Base-by-base conservation (phyloP, 2,797 vertebrate species). In the Synanceia verrucosa region DNA sequence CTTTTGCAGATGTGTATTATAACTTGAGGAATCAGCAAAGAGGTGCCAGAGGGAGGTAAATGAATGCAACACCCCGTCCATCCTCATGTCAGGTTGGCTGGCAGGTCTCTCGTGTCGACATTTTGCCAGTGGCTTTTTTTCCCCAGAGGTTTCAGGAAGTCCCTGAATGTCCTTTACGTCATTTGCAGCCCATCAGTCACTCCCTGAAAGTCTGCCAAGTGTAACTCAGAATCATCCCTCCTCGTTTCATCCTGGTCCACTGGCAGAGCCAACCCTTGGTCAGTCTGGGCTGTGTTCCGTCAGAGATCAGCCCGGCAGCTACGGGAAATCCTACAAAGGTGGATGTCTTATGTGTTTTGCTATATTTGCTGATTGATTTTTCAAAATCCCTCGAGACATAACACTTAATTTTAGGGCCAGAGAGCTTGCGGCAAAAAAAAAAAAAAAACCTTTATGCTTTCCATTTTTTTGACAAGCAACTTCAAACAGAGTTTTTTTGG, bases 401-500 rank as follows among this genome's bases (percentile, higher is more conserved):
- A 64, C 31, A 62, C 63, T 44, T 64, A 39, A 57, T 73, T 78
- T 78, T 39, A 56, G n/a, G 11, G 23, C 73, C 50, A 59, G 48
- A 55, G 58, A 78, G 44, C 69, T 64, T 73, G 37, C 58, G 73
- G 71, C 21, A 39, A 37, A 33, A 73, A 26, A 65, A 52, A 28
- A 62, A 52, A 19, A 29, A 23, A 48, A 48, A 26, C 56, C 58
- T 72, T 78, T 70, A 48, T 73, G 48, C 46, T 81, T 82, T 83
- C 57, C 70, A 70, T 83, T 85, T 84, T 85, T 83, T 67, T 34
- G 36, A 75, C 65, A 78, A 66, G 67, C 56, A 13, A 74, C 88
- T 90, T 93, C 79, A 93, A 91, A 91, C 67, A 55, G 33, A 69
- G 57, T 9, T 66, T 78, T 82, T 47, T 78, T 82, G 88, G 84